These are phyloP conservation scores for pig (Sus scrofa) DNA, from an alignment of 2,113 vertebrate genomes.

Conservation along the genomic window DNA sequence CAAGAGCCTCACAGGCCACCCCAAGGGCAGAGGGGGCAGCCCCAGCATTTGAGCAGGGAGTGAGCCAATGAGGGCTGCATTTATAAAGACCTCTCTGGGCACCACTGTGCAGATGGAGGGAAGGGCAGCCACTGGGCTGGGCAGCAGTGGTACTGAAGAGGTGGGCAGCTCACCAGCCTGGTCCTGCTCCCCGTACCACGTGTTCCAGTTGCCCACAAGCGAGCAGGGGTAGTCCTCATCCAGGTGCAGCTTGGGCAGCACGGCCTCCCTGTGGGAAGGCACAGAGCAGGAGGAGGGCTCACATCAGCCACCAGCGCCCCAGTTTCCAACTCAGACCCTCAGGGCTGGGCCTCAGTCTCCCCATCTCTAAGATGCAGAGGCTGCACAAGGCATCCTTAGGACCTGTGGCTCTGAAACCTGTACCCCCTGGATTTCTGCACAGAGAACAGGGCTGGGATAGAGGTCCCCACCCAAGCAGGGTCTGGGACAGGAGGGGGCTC, in stretches of 20 bases:
- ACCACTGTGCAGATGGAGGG: neutral
- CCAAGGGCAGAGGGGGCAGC: neutral
- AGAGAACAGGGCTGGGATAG: neutral
- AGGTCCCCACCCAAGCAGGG: neutral
- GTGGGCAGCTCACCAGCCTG: constrained; percentile 92
- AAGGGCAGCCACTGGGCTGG: neutral
- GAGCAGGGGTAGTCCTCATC: constrained; percentile 95
- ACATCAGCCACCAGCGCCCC: neutral
- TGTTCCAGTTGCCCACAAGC: constrained; percentile 98
- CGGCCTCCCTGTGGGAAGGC: constrained; percentile 89
- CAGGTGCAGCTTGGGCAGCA: constrained; percentile 93
- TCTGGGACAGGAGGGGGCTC: constrained; percentile 76
- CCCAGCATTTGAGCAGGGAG: neutral
- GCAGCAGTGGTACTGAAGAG: accelerated
- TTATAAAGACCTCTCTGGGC: neutral
- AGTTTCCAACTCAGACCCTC: neutral
- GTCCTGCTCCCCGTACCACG: constrained; percentile 98
- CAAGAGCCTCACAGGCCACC: neutral
- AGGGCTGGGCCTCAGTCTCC: neutral
- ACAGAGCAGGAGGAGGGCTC: neutral
- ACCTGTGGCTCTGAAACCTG: neutral
- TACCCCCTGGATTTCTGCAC: neutral
- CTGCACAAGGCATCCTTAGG: neutral
- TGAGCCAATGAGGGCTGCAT: neutral
- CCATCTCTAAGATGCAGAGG: neutral